A percentile compares a stretch with the other conserved stretches of the same genome.
These are phyloP conservation scores for Passerina amoena DNA, from an alignment of 2,113 vertebrate species.

Conservation along the genomic window DNA sequence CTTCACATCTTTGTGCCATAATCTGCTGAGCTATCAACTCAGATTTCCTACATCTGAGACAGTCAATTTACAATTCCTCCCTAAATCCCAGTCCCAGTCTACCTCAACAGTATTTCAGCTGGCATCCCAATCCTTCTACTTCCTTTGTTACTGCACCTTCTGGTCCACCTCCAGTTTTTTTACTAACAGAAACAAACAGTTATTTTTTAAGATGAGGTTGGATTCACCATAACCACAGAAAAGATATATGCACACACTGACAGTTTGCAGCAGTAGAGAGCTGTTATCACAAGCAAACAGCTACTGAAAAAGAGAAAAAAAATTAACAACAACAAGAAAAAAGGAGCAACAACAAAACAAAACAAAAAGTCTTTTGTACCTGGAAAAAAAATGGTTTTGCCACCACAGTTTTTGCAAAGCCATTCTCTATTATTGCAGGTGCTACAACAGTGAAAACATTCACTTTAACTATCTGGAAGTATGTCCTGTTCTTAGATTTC, in stretches of 20 bases:
- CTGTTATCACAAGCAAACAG: background rate
- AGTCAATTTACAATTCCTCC: background rate
- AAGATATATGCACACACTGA: background rate
- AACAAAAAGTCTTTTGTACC: background rate
- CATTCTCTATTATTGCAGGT: background rate
- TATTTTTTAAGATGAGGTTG: background rate
- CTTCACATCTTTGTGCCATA: background rate
- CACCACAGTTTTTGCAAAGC: background rate
- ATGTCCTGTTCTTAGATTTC: background rate
- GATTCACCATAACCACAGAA: background rate
- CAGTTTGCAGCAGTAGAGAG: background rate
- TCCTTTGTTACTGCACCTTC: background rate
- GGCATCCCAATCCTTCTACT: background rate
- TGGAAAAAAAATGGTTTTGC: background rate
- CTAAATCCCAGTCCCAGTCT: background rate
- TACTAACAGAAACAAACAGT: background rate
- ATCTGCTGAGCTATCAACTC: background rate
- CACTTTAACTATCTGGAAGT: background rate
- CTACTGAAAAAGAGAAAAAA: background rate
- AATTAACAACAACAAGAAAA: background rate
- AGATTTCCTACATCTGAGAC: background rate
- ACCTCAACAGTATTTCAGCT: background rate
- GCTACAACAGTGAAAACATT: background rate
- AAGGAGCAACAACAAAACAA: background rate
- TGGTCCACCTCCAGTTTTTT: background rate